A percentile compares a stretch with the other conserved stretches of the same genome.
Conservation (phyloP, 1,140 invertebrate species). For the Meloidogyne floridensis region DNA sequence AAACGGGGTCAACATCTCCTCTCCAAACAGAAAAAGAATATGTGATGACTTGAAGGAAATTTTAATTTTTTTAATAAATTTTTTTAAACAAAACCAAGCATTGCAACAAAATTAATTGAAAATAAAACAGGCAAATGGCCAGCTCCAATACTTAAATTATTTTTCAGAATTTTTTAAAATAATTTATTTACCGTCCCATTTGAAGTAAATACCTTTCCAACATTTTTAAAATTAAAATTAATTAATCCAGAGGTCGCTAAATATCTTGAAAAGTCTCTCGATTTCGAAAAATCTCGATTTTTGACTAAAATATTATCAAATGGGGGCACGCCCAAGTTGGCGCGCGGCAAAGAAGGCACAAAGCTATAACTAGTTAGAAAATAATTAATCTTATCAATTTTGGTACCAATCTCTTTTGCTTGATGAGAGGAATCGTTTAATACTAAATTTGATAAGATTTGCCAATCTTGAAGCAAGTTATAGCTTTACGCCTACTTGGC, state of each 20-base stretch:
- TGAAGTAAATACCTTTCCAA: conserved; percentile 3
- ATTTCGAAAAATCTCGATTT: conserved; percentile 46
- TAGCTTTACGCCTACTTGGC: too few relatives aligned
- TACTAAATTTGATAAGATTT: too few relatives aligned
- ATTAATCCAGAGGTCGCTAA: too few relatives aligned
- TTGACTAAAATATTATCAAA: too few relatives aligned
- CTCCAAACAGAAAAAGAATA: conserved; percentile 66
- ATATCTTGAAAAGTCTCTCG: too few relatives aligned
- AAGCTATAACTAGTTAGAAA: too few relatives aligned
- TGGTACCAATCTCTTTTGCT: too few relatives aligned
- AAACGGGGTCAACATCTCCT: conserved; percentile 66
- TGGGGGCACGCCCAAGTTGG: too few relatives aligned
- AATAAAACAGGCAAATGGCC: conserved; percentile 63
- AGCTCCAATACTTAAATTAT: conserved; percentile 48
- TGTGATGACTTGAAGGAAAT: conserved; percentile 53
- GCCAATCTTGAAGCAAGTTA: too few relatives aligned
- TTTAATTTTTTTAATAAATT: conserved; percentile 27
- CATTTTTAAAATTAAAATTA: neutral
- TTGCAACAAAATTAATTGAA: conserved; percentile 55
- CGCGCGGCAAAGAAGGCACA: too few relatives aligned
- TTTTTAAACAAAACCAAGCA: conserved; percentile 54
- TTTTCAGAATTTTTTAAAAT: neutral
- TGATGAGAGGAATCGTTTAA: too few relatives aligned
- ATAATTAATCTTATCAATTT: too few relatives aligned
- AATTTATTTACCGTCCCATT: neutral